phyloP scores from a whole-genome alignment of 2,888 invertebrate species.

The Melipona beecheii region DNA sequence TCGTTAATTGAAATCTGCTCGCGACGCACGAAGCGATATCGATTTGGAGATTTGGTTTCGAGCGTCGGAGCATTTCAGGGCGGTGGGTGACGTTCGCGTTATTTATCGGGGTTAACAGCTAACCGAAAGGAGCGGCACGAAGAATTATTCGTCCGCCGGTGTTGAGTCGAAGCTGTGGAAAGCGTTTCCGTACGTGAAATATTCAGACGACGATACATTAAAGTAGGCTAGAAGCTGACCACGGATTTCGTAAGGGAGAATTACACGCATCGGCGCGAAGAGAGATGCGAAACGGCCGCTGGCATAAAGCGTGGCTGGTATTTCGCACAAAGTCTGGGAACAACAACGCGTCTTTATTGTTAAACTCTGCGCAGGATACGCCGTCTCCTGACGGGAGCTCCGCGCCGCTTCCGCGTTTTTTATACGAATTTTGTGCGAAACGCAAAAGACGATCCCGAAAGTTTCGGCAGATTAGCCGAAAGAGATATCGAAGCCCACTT shows the following conservation, averaged over 20 bases:
- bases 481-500: too few species aligned
- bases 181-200: constrained; percentile 1
- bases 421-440: neutral
- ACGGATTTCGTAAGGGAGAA: constrained; percentile 21
- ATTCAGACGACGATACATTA: constrained; percentile 22
- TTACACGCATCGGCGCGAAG: neutral
- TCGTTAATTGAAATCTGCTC: constrained; percentile 8
- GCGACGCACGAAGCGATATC: neutral
- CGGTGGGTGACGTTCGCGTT: neutral
- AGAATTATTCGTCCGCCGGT: constrained; percentile 23
- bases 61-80: constrained; percentile 29
- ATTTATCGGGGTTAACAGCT: constrained; percentile 13
- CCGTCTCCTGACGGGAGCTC: neutral
- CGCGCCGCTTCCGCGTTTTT: neutral
- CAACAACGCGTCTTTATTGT: constrained; percentile 7
- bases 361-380: neutral
- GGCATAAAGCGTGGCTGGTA: constrained; percentile 12
- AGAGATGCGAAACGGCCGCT: constrained; percentile 8
- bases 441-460: too few species aligned
- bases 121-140: neutral
- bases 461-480: too few species aligned
- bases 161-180: neutral
- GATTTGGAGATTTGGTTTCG: constrained; percentile 25
- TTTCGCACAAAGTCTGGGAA: neutral
- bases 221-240: neutral